Percentiles rank a stretch among this genome's conserved stretches.
Conservation (phyloP, 2,888 invertebrate genomes). For the Micropterix aruncella region DNA sequence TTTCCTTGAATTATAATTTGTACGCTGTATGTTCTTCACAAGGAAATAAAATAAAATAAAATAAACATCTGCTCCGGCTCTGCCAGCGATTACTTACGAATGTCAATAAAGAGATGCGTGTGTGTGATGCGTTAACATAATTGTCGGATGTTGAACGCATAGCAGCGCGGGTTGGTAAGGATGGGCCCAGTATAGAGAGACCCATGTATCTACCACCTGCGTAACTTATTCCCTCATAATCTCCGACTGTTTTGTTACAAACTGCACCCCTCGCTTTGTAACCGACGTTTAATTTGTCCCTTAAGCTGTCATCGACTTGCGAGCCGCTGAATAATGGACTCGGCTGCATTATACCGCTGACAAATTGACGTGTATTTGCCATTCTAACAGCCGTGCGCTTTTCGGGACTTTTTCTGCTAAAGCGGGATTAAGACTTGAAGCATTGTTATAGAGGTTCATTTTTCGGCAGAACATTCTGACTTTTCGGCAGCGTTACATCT, state of each 20-base stretch:
- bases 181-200: not conserved
- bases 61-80: too few species aligned
- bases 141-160: not conserved
- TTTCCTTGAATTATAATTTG: too few species aligned
- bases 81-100: too few species aligned
- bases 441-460: too few species aligned
- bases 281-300: not conserved
- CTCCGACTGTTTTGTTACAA: not conserved
- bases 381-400: not conserved
- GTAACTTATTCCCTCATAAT: not conserved
- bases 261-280: not conserved
- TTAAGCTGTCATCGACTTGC: not conserved
- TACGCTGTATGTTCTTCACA: too few species aligned
- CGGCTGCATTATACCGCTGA: not conserved
- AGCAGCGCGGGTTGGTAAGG: conserved; percentile 8
- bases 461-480: too few species aligned
- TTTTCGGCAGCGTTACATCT: too few species aligned
- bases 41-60: too few species aligned
- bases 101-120: too few species aligned
- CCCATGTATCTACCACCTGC: not conserved
- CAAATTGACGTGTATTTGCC: not conserved
- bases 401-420: not conserved
- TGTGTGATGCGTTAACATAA: not conserved
- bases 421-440: too few species aligned
- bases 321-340: not conserved